Evolutionary conservation across 2,113 vertebrate species (phyloP).

Genomic region (Suricata suricatta): DNA sequence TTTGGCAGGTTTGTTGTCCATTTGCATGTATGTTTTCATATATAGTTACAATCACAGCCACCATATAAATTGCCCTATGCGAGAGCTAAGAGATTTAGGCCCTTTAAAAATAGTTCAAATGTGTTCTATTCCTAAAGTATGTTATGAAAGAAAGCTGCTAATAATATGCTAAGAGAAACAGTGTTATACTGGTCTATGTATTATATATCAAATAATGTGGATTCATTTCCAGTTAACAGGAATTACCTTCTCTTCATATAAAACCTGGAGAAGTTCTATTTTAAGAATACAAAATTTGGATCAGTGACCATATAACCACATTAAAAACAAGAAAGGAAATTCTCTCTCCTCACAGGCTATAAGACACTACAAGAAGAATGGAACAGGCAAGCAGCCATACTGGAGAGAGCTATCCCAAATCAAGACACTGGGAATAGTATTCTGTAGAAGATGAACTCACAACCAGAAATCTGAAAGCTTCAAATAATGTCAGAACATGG

Average conservation of each 20-base stretch:
- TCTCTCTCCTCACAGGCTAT: background rate
- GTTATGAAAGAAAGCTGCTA: background rate
- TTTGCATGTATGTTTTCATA: background rate
- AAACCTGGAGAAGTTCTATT: conserved; percentile 24
- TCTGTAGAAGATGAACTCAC: background rate
- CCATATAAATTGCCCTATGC: background rate
- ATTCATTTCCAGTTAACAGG: background rate
- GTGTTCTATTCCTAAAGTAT: background rate
- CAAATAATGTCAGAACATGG: background rate
- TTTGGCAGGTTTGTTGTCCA: background rate
- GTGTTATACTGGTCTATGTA: background rate
- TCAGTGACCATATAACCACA: background rate
- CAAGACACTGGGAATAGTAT: background rate
- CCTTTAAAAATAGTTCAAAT: background rate
- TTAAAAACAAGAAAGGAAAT: conserved; percentile 15
- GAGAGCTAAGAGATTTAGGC: background rate
- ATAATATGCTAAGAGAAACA: conserved; percentile 24
- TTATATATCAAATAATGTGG: background rate
- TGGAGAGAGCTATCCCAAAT: background rate
- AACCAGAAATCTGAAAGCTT: background rate
- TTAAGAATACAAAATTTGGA: background rate
- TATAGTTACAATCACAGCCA: background rate
- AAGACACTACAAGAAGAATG: background rate
- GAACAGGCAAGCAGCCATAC: background rate
- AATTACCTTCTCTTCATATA: background rate